phyloP scores from a whole-genome alignment of 1,140 invertebrate genomes.

The Cydia fagiglandana region DNA sequence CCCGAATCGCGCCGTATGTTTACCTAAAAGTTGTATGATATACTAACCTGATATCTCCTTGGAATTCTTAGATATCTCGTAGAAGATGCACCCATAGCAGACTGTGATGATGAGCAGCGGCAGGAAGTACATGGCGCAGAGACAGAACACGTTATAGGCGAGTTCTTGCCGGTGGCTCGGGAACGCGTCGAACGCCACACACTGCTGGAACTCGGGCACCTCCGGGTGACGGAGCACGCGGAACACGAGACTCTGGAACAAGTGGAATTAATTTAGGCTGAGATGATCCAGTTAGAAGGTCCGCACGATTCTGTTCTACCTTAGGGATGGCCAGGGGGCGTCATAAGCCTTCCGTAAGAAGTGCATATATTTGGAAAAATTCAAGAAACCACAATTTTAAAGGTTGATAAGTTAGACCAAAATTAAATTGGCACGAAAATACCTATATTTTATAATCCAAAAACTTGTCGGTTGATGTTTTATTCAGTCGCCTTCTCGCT shows the following conservation, averaged over 20 bases:
- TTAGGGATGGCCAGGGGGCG: too few relatives aligned
- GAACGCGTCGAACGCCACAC: slow-evolving; percentile 88
- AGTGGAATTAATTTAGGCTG: slow-evolving; percentile 36
- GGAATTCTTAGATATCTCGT: slow-evolving; percentile 61
- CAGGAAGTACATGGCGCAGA: slow-evolving; percentile 64
- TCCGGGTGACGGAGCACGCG: slow-evolving; percentile 84
- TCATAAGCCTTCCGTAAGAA: too few relatives aligned
- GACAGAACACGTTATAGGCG: slow-evolving; percentile 85
- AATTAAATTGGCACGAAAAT: too few relatives aligned
- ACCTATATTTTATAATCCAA: too few relatives aligned
- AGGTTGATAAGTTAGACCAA: too few relatives aligned
- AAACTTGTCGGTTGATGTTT: too few relatives aligned
- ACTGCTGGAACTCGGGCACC: slow-evolving; percentile 84
- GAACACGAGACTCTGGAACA: slow-evolving; percentile 87
- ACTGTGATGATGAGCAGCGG: slow-evolving; percentile 63
- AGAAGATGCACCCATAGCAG: slow-evolving; percentile 66
- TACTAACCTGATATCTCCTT: slow-evolving; percentile 56
- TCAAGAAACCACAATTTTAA: too few relatives aligned
- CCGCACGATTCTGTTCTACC: too few relatives aligned
- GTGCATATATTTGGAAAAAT: too few relatives aligned
- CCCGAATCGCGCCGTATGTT: too few relatives aligned
- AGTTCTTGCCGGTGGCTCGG: slow-evolving; percentile 81
- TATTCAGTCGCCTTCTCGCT: too few relatives aligned
- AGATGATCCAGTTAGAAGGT: too few relatives aligned
- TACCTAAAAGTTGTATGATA: neutral